Conservation (phyloP, 2,797 vertebrate species). For the Alauda arvensis region DNA sequence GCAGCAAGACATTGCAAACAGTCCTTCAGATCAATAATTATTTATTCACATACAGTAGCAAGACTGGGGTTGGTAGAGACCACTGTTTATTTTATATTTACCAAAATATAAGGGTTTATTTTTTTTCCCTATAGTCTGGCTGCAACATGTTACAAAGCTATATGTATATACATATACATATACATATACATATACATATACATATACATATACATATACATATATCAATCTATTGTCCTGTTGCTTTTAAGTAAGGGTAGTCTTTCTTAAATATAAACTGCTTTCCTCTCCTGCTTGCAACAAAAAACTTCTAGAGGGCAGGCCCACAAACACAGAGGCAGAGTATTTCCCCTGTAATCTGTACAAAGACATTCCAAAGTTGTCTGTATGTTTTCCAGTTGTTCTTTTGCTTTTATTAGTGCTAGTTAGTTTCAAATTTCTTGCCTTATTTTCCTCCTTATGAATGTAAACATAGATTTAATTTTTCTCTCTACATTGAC, state of each 20-base stretch:
- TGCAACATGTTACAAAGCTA: background rate
- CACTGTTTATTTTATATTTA: background rate
- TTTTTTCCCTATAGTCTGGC: background rate
- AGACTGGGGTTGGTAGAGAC: background rate
- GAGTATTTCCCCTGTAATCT: background rate
- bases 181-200: too few relatives aligned
- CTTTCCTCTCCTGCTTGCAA: background rate
- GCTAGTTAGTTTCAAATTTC: slow-evolving; percentile 1
- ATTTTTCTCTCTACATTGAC: slow-evolving; percentile 24
- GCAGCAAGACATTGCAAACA: background rate
- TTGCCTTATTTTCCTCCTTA: slow-evolving; percentile 21
- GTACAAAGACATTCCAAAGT: background rate
- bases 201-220: too few relatives aligned
- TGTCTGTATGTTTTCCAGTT: background rate
- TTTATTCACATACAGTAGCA: background rate
- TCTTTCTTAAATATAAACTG: background rate
- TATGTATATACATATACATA: too few relatives aligned
- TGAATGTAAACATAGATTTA: slow-evolving; percentile 4
- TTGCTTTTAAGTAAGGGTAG: background rate
- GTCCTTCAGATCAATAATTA: background rate
- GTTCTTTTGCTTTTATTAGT: background rate
- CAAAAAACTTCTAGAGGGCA: background rate
- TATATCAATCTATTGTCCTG: background rate
- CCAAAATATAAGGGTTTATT: accelerated
- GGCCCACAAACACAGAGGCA: background rate